Conservation (phyloP, 2,888 invertebrate genomes). For the Frankliniella fusca region DNA sequence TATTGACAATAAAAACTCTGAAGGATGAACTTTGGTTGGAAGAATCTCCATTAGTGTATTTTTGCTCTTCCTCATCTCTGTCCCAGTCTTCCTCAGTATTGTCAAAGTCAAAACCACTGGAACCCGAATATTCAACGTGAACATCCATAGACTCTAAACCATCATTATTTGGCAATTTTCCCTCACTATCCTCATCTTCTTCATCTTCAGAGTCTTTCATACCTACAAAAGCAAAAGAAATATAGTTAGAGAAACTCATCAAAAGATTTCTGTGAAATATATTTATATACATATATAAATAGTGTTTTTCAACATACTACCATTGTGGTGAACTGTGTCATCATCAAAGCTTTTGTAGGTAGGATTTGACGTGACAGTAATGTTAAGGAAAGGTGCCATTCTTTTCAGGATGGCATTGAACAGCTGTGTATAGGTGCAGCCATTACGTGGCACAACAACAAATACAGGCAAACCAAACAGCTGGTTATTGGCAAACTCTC, state of each 20-base stretch:
- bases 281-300: background rate
- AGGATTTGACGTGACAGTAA: background rate
- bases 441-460: slow-evolving; percentile 34
- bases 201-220: slow-evolving; percentile 13
- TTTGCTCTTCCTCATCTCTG: background rate
- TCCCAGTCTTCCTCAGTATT: slow-evolving; percentile 5
- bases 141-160: background rate
- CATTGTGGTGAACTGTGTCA: background rate
- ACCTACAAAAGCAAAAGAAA: background rate
- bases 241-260: no score
- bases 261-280: no score
- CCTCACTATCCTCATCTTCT: background rate
- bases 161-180: background rate
- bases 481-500: slow-evolving; percentile 31
- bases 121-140: slow-evolving; percentile 1
- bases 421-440: slow-evolving; percentile 34
- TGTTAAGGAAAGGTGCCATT: slow-evolving; percentile 32
- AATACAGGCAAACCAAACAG: slow-evolving; percentile 37
- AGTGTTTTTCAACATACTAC: background rate
- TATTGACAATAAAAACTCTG: slow-evolving; percentile 2
- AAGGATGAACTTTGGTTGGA: background rate
- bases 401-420: slow-evolving; percentile 35
- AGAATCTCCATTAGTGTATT: background rate
- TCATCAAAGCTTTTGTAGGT: slow-evolving; percentile 16
- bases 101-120: background rate